These are phyloP conservation scores for Pithys albifrons DNA, from an alignment of 2,113 vertebrate genomes.

Conservation along the genomic window DNA sequence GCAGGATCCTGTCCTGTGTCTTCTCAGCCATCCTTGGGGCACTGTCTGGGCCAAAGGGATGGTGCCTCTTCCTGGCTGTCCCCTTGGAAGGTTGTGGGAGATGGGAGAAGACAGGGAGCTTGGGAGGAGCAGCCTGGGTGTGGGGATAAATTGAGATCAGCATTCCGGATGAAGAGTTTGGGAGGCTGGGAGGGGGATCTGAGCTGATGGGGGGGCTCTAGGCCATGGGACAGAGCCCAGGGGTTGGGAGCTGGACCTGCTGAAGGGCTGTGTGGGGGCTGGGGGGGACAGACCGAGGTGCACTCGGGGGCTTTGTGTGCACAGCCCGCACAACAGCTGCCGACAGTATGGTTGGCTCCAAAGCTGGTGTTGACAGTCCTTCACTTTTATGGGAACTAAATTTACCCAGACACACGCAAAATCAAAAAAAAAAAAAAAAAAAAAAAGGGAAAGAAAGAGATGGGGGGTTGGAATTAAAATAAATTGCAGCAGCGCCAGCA, in stretches of 20 bases:
- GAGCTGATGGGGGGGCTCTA: not conserved
- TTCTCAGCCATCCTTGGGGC: not conserved
- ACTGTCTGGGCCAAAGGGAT: not conserved
- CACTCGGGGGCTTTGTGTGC: constrained; percentile 26
- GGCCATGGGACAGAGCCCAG: rapidly evolving
- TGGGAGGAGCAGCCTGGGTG: not conserved
- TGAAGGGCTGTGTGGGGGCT: not conserved
- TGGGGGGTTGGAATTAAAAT: constrained; percentile 31
- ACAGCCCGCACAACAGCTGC: constrained; percentile 62
- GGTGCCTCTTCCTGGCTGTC: not conserved
- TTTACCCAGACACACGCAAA: constrained; percentile 71
- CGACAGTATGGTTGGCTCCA: constrained; percentile 62
- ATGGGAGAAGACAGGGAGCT: not conserved
- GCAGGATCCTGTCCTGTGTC: not conserved
- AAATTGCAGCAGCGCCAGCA: constrained; percentile 31
- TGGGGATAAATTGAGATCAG: not conserved
- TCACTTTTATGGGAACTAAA: constrained; percentile 75
- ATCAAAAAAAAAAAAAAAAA: constrained; percentile 31
- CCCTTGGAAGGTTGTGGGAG: not conserved
- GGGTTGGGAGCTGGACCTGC: not conserved
- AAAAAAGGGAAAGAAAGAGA: not conserved
- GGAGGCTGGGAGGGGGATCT: not conserved
- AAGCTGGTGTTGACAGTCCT: constrained; percentile 66
- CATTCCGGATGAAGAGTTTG: not conserved
- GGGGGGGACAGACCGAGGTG: not conserved